These are phyloP conservation scores for Drosophila carrolli DNA, from an alignment of 1,140 invertebrate species.

Conservation along the genomic window DNA sequence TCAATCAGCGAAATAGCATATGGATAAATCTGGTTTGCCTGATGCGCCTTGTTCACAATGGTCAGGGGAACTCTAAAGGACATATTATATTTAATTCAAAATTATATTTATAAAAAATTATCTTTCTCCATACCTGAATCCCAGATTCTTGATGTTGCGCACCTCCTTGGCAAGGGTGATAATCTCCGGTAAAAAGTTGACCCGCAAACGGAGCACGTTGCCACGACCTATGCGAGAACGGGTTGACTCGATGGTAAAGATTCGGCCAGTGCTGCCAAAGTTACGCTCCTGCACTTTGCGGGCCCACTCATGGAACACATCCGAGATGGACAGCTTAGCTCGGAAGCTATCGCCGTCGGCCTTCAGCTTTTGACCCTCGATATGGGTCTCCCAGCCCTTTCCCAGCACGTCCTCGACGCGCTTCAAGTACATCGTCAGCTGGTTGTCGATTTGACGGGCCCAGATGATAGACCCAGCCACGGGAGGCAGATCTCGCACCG, in stretches of 20 bases:
- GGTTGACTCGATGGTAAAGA: constrained; percentile 96
- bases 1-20: constrained; percentile 99
- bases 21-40: constrained; percentile 99
- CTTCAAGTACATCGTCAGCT: constrained; percentile 98
- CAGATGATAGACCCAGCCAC: constrained; percentile 99
- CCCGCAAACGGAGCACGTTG: constrained; percentile 95
- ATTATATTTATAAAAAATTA: not conserved
- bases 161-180: constrained; percentile 99
- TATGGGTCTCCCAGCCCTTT: constrained; percentile 99
- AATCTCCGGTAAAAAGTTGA: constrained; percentile 99
- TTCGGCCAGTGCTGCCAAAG: constrained; percentile 95
- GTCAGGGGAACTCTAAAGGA: constrained; percentile 93
- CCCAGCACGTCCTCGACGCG: constrained; percentile 98
- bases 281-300: constrained; percentile 97
- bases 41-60: constrained; percentile 99
- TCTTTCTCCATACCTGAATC: constrained; percentile 88
- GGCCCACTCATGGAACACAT: constrained; percentile 99
- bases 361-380: constrained; percentile 99
- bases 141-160: constrained; percentile 97
- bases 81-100: not conserved
- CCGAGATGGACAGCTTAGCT: constrained; percentile 96
- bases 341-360: constrained; percentile 99
- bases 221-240: constrained; percentile 93
- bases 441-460: constrained; percentile 99
- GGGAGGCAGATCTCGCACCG: constrained; percentile 96